phyloP scores from a whole-genome alignment of 2,888 invertebrate species.

The Drosophila melanosoma region DNA sequence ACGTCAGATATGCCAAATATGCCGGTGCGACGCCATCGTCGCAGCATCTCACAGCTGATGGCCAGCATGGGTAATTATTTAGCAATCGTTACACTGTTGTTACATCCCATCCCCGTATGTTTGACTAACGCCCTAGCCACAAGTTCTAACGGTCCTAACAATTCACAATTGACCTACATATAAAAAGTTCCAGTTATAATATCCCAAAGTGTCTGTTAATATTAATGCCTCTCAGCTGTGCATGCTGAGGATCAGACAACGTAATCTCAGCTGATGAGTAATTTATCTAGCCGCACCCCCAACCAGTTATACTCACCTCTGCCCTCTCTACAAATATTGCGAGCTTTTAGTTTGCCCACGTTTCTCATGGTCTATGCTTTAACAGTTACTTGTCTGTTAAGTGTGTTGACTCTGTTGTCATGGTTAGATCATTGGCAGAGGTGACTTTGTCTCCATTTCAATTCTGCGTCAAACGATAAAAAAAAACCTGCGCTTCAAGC shows the following conservation, averaged over 20 bases:
- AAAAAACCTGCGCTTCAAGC: neutral
- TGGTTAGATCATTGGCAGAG: slow-evolving; percentile 50
- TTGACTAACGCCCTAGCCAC: neutral
- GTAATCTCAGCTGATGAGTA: slow-evolving; percentile 10
- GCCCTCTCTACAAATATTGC: neutral
- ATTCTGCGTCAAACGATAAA: slow-evolving; percentile 44
- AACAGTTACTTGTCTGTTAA: slow-evolving; percentile 9
- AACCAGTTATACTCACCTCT: neutral
- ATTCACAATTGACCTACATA: neutral
- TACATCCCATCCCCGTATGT: too few relatives aligned
- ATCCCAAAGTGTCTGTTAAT: neutral
- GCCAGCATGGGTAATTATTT: slow-evolving; percentile 82
- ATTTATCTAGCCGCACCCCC: neutral
- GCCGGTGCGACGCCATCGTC: slow-evolving; percentile 82
- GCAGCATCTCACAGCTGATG: slow-evolving; percentile 85
- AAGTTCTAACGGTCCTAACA: neutral
- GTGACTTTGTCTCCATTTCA: slow-evolving; percentile 6
- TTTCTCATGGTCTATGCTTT: slow-evolving; percentile 1
- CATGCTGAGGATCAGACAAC: slow-evolving; percentile 1
- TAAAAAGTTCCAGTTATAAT: slow-evolving; percentile 2
- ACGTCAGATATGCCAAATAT: slow-evolving; percentile 35
- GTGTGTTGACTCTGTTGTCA: slow-evolving; percentile 3
- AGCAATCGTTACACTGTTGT: neutral
- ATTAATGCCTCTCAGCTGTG: neutral
- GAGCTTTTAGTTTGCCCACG: neutral